These are phyloP conservation scores for Macroglossus sobrinus DNA, from an alignment of 2,113 vertebrate species.

Conservation along the genomic window DNA sequence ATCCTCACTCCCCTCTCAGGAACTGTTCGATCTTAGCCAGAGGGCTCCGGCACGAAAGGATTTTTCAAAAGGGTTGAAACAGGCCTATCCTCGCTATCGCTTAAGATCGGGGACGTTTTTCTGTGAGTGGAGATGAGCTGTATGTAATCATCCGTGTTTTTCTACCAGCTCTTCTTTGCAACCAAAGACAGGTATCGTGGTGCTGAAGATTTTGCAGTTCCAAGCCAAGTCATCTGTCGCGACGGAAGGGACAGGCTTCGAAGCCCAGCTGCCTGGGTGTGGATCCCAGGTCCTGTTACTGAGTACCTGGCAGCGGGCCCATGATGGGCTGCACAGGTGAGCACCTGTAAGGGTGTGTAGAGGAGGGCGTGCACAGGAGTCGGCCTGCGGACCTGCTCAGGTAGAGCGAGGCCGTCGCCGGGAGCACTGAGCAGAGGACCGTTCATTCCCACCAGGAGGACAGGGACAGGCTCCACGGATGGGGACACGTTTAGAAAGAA, in stretches of 20 bases:
- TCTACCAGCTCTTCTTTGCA: neutral
- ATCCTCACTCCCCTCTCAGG: too few relatives aligned
- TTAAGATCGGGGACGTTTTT: neutral
- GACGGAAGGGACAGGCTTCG: neutral
- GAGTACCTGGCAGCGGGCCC: neutral
- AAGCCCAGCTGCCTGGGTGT: neutral
- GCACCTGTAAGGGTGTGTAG: fast-evolving
- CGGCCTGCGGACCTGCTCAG: fast-evolving
- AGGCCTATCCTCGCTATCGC: neutral
- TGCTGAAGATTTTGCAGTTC: neutral
- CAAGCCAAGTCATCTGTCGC: neutral
- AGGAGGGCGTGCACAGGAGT: fast-evolving
- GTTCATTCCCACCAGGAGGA: neutral
- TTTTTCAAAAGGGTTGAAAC: neutral
- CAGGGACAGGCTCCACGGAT: neutral
- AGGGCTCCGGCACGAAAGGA: too few relatives aligned
- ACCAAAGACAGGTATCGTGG: neutral
- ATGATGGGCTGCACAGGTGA: neutral
- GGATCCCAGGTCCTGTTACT: neutral
- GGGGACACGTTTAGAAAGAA: neutral
- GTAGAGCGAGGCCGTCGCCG: too few relatives aligned
- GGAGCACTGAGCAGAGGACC: neutral
- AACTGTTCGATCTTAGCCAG: too few relatives aligned
- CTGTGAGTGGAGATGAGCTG: neutral
- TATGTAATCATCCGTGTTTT: neutral